Conservation (phyloP, 2,113 vertebrate species). For the Hiodon alosoides region DNA sequence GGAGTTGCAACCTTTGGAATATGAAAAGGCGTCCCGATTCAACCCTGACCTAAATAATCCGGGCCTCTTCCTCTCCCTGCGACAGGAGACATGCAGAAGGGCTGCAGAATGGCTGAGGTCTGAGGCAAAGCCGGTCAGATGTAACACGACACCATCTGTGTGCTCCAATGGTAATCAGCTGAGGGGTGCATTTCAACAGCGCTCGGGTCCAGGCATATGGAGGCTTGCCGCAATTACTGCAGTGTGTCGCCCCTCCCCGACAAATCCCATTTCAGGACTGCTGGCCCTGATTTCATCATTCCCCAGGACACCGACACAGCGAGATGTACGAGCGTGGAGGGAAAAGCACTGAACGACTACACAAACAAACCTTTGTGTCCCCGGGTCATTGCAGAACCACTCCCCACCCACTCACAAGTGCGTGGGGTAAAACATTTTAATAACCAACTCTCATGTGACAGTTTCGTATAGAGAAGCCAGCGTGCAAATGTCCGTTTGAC, state of each 20-base stretch:
- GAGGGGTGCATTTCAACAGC: constrained; percentile 4
- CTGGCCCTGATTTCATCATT: constrained; percentile 6
- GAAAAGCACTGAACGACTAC: background rate
- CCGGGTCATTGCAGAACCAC: background rate
- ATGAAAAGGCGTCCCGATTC: constrained; percentile 42
- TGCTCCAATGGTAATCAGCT: constrained; percentile 20
- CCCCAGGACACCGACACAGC: background rate
- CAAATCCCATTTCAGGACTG: background rate
- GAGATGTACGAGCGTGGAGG: background rate
- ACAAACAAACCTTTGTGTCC: background rate
- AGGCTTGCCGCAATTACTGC: background rate
- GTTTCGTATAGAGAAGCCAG: background rate
- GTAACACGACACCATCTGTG: constrained; percentile 28
- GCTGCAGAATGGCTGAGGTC: background rate
- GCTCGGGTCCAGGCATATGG: no score
- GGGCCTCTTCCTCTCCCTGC: background rate
- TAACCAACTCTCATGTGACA: no score
- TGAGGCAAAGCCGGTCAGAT: background rate
- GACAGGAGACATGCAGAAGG: background rate
- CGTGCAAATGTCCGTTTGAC: background rate
- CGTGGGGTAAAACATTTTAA: no score
- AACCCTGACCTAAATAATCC: constrained; percentile 38
- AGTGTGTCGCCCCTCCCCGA: background rate
- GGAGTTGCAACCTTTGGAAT: constrained; percentile 23
- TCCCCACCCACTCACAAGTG: background rate